Evolutionary conservation across 2,113 vertebrate genomes (phyloP), one percentile per base, ranked within the genome.

Genomic region (Perca flavescens): DNA sequence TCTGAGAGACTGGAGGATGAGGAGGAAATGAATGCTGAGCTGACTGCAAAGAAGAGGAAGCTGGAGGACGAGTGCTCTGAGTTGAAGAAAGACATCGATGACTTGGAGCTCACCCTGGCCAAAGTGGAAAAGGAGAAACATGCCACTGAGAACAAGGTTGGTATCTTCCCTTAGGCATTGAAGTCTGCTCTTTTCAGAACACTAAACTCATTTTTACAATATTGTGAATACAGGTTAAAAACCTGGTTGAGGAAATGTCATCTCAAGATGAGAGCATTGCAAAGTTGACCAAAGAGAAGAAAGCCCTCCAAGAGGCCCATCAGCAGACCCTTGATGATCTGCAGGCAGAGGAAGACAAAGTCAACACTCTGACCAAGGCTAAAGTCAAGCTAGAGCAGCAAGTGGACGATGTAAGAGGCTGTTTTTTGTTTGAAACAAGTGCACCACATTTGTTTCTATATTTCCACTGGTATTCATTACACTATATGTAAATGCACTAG

Each of bases 211-310:
- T 40, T 25, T 25, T 34, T 12, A 43, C 19, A 61, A 47, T 54
- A n/a, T n/a, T 46, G 13, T 3, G 4, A 66, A 34, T 58, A 52
- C 49, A 91, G 93, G 92, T 93, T n/a, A 94, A 94, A 89, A 94
- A 94, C 77, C 82, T 94, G 62, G 75, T 77, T 8, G 93, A 94
- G 52, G 93, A 93, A 69, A 90, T 94, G 95, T 75, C 96, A 36
- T 87, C 85, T 28, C 93, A 94, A 58, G 96, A 96, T 52, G 96
- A 97, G 63, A 91, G 28, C 74, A 95, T 97, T 16, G 94, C 89
- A 31, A 97, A 96, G 88, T 71, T 97, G 82, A 88, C 91, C 66
- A 97, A 97, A 71, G 97, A 97, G 87, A 97, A 96, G 92, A 97
- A 97, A 89, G 95, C 96, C 82, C 94, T 97, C 76, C 96, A 97